These are phyloP conservation scores for Otocyon megalotis DNA, from an alignment of 2,113 vertebrate genomes.

Conservation along the genomic window DNA sequence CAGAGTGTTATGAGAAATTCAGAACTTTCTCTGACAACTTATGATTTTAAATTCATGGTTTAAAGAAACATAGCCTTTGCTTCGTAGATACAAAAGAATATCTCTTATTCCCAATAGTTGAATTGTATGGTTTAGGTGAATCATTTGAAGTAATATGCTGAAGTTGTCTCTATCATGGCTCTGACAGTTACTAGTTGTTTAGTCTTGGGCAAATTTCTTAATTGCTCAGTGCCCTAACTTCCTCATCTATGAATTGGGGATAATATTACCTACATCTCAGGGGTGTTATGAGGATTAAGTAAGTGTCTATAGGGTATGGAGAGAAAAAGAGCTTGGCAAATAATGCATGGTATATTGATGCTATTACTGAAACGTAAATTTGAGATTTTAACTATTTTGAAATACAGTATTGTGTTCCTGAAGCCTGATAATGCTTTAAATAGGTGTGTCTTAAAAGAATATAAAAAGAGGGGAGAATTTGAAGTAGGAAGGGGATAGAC, in stretches of 20 bases:
- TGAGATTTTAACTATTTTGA: conserved; percentile 33
- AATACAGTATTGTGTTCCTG: conserved; percentile 37
- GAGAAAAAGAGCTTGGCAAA: neutral
- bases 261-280: neutral
- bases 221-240: conserved; percentile 31
- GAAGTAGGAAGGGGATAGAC: neutral
- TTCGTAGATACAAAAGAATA: neutral
- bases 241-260: neutral
- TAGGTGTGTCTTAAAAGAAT: neutral
- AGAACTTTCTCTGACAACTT: neutral
- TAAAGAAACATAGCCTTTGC: conserved; percentile 23
- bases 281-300: neutral
- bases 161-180: neutral
- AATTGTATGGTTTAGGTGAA: conserved; percentile 18
- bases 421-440: conserved; percentile 44
- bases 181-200: neutral
- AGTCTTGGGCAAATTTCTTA: neutral
- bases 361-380: conserved; percentile 37
- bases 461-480: neutral
- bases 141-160: neutral
- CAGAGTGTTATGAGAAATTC: neutral
- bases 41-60: conserved; percentile 53
- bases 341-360: neutral
- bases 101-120: conserved; percentile 5
- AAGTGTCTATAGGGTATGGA: neutral